Percentiles rank a stretch among this genome's conserved stretches.
Evolutionary conservation across 2,797 vertebrate species (phyloP).

Genomic region (Phataginus tricuspis): DNA sequence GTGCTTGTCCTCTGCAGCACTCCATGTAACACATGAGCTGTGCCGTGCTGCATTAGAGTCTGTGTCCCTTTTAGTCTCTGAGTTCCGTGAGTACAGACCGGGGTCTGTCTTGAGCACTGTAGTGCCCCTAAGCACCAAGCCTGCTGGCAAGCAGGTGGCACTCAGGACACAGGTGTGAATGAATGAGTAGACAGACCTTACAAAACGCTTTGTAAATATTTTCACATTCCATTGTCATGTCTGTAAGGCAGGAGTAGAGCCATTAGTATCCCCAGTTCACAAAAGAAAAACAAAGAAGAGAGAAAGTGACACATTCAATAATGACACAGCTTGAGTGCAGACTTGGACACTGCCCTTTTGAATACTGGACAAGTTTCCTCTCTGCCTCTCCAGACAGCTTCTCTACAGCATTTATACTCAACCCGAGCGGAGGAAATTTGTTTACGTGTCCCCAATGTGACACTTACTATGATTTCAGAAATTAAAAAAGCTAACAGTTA

Average conservation of each 20-base stretch:
- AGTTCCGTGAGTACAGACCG: neutral
- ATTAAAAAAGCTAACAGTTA: constrained; percentile 13
- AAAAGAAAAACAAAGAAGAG: neutral
- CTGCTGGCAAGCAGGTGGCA: neutral
- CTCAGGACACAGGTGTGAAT: neutral
- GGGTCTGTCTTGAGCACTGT: neutral
- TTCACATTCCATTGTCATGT: neutral
- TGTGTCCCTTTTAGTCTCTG: neutral
- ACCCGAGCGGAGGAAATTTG: neutral
- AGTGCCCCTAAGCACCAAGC: neutral
- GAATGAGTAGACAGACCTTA: neutral
- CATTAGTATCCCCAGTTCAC: neutral
- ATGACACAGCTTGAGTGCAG: neutral
- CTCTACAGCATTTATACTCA: neutral
- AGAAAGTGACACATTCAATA: neutral
- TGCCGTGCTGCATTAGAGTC: neutral
- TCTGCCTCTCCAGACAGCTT: neutral
- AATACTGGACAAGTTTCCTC: neutral
- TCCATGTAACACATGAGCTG: neutral
- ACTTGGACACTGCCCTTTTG: neutral
- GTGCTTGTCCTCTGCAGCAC: neutral
- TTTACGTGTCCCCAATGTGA: neutral
- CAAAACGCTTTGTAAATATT: neutral
- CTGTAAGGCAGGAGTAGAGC: neutral
- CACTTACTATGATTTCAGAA: neutral